phyloP scores from a whole-genome alignment of 2,113 vertebrate genomes.

The Chionodraco myersi region DNA sequence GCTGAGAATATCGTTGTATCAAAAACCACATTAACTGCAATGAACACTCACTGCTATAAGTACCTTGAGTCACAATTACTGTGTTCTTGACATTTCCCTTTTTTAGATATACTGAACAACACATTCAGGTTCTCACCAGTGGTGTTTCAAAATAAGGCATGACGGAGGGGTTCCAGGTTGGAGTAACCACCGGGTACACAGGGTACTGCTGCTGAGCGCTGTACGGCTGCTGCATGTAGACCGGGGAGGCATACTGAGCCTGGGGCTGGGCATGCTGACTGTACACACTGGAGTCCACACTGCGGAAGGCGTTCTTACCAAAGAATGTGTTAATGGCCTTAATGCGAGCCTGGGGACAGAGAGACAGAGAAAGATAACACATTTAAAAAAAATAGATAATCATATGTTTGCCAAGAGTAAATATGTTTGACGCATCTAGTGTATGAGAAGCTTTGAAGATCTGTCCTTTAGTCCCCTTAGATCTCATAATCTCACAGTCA shows the following conservation, averaged over 20 bases:
- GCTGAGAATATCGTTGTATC: not conserved
- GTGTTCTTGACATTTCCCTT: not conserved
- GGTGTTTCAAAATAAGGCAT: constrained; percentile 98
- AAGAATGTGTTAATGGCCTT: constrained; percentile 99
- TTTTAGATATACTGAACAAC: no score
- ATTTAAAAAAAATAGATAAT: not conserved
- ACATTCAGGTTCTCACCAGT: constrained; percentile 84
- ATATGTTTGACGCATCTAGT: not conserved
- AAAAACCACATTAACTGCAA: not conserved
- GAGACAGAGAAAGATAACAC: not conserved
- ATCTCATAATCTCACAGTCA: constrained; percentile 87
- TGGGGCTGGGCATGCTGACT: constrained; percentile 89
- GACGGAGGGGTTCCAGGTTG: constrained; percentile 91
- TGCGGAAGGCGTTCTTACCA: constrained; percentile 94
- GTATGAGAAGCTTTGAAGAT: not conserved
- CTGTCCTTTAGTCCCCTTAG: constrained; percentile 78
- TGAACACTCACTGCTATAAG: not conserved
- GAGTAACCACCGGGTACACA: constrained; percentile 93
- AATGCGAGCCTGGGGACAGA: constrained; percentile 90
- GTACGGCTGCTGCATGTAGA: constrained; percentile 96
- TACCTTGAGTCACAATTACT: not conserved
- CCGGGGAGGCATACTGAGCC: constrained; percentile 90
- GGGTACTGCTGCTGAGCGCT: constrained; percentile 94
- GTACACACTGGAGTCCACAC: constrained; percentile 90
- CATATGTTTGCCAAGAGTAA: not conserved